Evolutionary conservation across 92 coral and sea anemone genomes (phyloP).

Genomic region (Isaurus tuberculatus): DNA sequence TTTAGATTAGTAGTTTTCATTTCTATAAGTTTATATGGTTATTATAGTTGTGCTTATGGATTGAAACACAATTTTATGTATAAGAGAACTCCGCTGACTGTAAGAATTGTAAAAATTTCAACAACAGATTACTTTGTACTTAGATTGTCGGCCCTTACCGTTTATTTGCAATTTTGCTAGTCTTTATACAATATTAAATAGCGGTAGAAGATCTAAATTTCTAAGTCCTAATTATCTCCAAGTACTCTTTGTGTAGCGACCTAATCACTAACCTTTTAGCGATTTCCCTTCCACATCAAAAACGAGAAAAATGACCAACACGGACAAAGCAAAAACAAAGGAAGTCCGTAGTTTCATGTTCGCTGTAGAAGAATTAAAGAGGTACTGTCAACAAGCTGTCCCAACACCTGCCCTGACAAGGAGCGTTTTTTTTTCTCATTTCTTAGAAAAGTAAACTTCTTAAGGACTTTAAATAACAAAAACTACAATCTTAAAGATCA

Average conservation of each 20-base stretch:
- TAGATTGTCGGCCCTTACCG: too few species aligned
- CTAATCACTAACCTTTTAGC: conserved; percentile 33
- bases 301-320: background rate
- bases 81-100: too few species aligned
- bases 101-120: too few species aligned
- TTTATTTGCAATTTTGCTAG: too few species aligned
- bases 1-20: too few species aligned
- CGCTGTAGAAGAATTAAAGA: conserved; percentile 22
- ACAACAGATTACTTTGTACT: too few species aligned
- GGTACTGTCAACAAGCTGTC: background rate
- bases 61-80: too few species aligned
- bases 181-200: too few species aligned
- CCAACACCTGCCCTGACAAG: background rate
- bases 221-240: background rate
- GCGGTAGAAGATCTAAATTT: background rate
- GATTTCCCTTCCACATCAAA: conserved; percentile 36
- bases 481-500: background rate
- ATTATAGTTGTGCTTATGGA: too few species aligned
- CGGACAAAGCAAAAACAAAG: background rate
- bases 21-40: too few species aligned
- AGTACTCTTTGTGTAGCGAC: background rate
- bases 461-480: background rate
- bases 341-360: conserved; percentile 38
- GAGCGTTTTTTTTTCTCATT: background rate
- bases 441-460: background rate